Evolutionary conservation across 2,888 invertebrate genomes (phyloP).

Genomic region (Crioceris asparagi): DNA sequence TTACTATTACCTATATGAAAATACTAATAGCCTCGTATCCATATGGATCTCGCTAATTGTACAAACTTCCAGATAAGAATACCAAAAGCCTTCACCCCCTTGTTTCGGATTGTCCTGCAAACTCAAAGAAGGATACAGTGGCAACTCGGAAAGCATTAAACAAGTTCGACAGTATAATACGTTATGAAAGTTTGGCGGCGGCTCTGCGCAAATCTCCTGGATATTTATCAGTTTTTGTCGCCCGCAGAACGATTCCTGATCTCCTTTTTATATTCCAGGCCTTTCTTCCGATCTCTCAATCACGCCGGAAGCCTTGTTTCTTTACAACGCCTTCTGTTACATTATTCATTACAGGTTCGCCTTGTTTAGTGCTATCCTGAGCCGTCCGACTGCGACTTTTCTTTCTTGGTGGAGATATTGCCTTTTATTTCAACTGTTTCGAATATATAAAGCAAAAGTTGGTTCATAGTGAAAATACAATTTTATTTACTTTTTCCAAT

Average conservation of each 20-base stretch:
- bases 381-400: conserved; percentile 12
- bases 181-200: conserved; percentile 24
- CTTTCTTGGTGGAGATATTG: conserved; percentile 14
- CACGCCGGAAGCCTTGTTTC: conserved; percentile 38
- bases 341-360: conserved; percentile 37
- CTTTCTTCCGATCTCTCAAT: conserved; percentile 40
- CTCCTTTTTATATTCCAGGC: conserved; percentile 41
- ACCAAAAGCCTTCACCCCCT: no score
- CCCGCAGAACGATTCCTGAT: conserved; percentile 40
- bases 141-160: conserved; percentile 22
- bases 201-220: conserved; percentile 34
- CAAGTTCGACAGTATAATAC: conserved; percentile 22
- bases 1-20: no score
- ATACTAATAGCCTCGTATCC: no score
- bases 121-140: conserved; percentile 20
- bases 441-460: no score
- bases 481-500: no score
- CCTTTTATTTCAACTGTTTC: no score
- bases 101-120: no score
- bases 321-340: conserved; percentile 39
- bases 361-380: conserved; percentile 28
- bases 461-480: no score
- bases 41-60: no score
- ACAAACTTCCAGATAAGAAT: no score
- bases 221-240: conserved; percentile 41